Conservation (phyloP, 1,140 invertebrate genomes). For the Drosophila santomea region DNA sequence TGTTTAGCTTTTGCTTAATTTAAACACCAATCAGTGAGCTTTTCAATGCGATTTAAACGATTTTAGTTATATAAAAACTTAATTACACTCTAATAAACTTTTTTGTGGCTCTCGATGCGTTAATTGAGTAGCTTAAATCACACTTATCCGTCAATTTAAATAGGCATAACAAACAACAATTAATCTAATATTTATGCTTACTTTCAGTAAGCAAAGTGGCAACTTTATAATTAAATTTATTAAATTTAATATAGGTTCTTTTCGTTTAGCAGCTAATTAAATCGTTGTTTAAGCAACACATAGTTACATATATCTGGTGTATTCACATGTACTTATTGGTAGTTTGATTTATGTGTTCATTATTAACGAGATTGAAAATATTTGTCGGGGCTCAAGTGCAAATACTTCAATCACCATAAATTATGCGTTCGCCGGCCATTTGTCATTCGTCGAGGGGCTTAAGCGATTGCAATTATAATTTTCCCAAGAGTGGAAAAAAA, state of each 20-base stretch:
- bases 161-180: conserved; percentile 59
- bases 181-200: conserved; percentile 37
- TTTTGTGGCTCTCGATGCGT: conserved; percentile 11
- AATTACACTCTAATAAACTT: conserved; percentile 31
- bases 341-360: conserved; percentile 42
- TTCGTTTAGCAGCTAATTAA: conserved; percentile 27
- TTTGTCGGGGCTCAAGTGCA: conserved; percentile 75
- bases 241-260: conserved; percentile 32
- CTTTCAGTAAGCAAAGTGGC: conserved; percentile 54
- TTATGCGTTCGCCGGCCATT: conserved; percentile 35
- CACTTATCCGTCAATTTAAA: conserved; percentile 33
- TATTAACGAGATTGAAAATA: conserved; percentile 69
- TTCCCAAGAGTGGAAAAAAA: neutral
- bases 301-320: conserved; percentile 22
- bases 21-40: conserved; percentile 30
- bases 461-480: conserved; percentile 13
- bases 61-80: conserved; percentile 35
- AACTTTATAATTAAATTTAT: conserved; percentile 59
- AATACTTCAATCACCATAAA: conserved; percentile 66
- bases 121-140: conserved; percentile 38
- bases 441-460: conserved; percentile 22
- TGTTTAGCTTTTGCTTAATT: conserved; percentile 11
- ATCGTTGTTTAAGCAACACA: conserved; percentile 18
- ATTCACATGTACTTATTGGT: conserved; percentile 3
- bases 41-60: conserved; percentile 12